Base-by-base conservation (phyloP, 2,888 invertebrate species). In the Gymnocheta viridis region DNA sequence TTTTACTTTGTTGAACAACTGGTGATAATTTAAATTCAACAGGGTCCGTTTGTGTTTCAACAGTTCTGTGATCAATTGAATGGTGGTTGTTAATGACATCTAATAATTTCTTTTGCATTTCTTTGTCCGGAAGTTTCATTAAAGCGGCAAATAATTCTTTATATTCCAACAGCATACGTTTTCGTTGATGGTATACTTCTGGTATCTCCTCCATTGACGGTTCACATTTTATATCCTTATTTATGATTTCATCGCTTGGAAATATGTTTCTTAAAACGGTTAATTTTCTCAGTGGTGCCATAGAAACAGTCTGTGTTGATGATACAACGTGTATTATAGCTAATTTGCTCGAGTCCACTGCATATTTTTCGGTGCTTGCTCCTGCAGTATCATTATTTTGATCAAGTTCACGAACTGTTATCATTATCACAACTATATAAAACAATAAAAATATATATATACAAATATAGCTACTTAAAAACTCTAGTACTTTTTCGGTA, bases 111-210 rank as follows among this genome's bases (percentile, higher is more conserved):
- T 88, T 77, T 17, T 89, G 89, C 10, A 91, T 82, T 10, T 88
- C 88, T 66, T 88, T 88, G 73, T 91, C 91, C 0, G 90, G 89
- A 22, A 91, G 86, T 19, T 87, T 87, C 56, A 90, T 87, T 4
- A 91, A 85, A 4, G 89, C 88, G 56, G 87, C 88, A 54, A 91
- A 91, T 9, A 91, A 85, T 2, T 91, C 89, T 35, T 88, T 85
- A 73, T 88, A 88, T 3, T 87, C 85, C 4, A 87, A 35, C 64
- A 89, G 84, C 86, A 87, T 88, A n/a, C 87, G 85, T 56, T 89
- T 89, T 0, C 89, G 87, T 44, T 89, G 87, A 54, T 76, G 73
- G 85, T 87, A 82, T 2, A 66, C 24, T 35, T 73, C 47, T 0
- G 47, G 24, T 14, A 19, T 78, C 32, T 12, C 19, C 19, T 17